Percentiles rank a stretch among this genome's conserved stretches.
Conservation (phyloP, 1,140 invertebrate species). For the Hermetia illucens region DNA sequence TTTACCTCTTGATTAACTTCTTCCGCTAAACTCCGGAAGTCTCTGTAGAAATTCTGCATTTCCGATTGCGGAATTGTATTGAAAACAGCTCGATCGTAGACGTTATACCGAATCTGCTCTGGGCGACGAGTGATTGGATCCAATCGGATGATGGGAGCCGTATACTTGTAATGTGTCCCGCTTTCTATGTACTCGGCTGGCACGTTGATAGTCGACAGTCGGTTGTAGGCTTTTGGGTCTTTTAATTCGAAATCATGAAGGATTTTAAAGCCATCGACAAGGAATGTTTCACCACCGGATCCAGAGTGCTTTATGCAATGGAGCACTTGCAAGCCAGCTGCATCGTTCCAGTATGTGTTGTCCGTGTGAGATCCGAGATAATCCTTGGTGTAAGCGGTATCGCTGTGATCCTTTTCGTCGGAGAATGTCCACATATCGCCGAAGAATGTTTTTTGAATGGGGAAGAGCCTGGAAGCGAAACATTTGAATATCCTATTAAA, state of each 20-base stretch:
- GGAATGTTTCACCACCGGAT: conserved; percentile 47
- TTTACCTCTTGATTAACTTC: conserved; percentile 36
- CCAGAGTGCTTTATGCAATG: conserved; percentile 48
- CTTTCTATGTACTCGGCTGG: conserved; percentile 49
- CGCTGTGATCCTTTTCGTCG: conserved; percentile 37
- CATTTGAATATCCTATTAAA: not conserved
- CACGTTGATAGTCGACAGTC: conserved; percentile 37
- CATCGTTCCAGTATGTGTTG: conserved; percentile 55
- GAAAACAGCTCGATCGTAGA: conserved; percentile 49
- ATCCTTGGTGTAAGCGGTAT: conserved; percentile 49
- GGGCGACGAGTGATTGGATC: conserved; percentile 34
- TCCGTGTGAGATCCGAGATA: conserved; percentile 43
- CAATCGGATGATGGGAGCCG: conserved; percentile 37
- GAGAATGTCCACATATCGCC: conserved; percentile 48
- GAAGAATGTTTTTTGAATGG: conserved; percentile 46
- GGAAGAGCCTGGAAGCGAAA: conserved; percentile 16
- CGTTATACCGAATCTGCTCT: conserved; percentile 46
- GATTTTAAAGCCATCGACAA: conserved; percentile 54
- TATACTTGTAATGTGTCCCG: conserved; percentile 35
- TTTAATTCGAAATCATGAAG: conserved; percentile 38
- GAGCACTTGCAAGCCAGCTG: conserved; percentile 54
- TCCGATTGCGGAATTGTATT: conserved; percentile 34
- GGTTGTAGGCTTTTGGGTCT: conserved; percentile 37
- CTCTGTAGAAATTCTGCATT: conserved; percentile 44
- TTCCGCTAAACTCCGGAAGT: conserved; percentile 38